These are phyloP conservation scores for Morone chrysops DNA, from an alignment of 2,113 vertebrate genomes.

Conservation along the genomic window DNA sequence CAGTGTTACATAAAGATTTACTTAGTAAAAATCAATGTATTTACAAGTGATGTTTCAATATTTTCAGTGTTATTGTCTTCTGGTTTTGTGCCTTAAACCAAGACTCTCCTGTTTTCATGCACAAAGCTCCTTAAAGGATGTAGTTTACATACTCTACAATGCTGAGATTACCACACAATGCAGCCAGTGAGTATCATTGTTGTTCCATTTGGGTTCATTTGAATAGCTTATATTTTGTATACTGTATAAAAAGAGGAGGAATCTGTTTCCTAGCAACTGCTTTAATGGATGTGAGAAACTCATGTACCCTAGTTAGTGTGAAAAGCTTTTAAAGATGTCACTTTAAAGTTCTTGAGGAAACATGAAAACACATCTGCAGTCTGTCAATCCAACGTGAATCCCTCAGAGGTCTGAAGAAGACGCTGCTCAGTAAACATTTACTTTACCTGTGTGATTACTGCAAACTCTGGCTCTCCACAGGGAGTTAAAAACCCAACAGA, in stretches of 20 bases:
- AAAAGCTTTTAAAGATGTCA: constrained; percentile 50
- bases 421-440: constrained; percentile 57
- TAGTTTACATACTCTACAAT: background rate
- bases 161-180: background rate
- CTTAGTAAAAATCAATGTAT: no score
- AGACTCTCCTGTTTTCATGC: background rate
- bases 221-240: constrained; percentile 34
- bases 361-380: constrained; percentile 48
- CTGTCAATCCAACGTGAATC: constrained; percentile 36
- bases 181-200: constrained; percentile 10
- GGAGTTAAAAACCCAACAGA: constrained; percentile 23
- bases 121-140: background rate
- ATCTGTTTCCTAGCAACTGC: constrained; percentile 74
- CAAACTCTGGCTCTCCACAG: background rate
- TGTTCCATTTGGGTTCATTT: constrained; percentile 29
- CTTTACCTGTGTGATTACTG: constrained; percentile 43
- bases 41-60: background rate
- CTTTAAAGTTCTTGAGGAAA: constrained; percentile 55
- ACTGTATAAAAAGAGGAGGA: constrained; percentile 32
- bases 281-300: constrained; percentile 50
- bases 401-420: constrained; percentile 33
- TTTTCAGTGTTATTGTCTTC: background rate
- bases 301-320: constrained; percentile 30
- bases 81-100: background rate
- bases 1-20: no score